A percentile compares a stretch with the other conserved stretches of the same genome.
These are phyloP conservation scores for Kryptolebias marmoratus DNA, from an alignment of 2,113 vertebrate genomes.

Conservation along the genomic window DNA sequence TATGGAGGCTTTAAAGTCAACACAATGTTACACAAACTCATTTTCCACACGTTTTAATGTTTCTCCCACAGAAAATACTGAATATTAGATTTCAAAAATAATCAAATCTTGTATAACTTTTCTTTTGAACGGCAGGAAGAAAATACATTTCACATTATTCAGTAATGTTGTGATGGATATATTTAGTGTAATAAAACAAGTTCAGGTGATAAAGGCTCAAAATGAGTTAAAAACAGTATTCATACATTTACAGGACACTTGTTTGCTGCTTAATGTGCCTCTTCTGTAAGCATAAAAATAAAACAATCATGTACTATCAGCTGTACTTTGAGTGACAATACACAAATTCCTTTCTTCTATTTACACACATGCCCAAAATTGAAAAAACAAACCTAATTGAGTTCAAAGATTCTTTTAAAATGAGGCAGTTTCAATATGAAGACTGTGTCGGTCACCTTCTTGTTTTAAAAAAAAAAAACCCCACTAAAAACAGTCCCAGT, in stretches of 20 bases:
- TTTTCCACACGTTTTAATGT: neutral
- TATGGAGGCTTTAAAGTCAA: neutral
- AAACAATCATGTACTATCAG: conserved; percentile 37
- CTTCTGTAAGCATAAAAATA: conserved; percentile 50
- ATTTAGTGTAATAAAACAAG: conserved; percentile 8
- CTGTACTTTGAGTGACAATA: conserved; percentile 35
- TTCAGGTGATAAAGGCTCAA: conserved; percentile 15
- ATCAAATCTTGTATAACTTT: neutral
- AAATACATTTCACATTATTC: conserved; percentile 48
- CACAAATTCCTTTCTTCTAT: conserved; percentile 48
- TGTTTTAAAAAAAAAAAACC: conserved; percentile 8
- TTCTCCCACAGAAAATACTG: neutral
- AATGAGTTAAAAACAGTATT: conserved; percentile 20
- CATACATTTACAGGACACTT: conserved; percentile 47
- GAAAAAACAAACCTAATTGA: conserved; percentile 26
- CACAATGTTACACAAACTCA: neutral
- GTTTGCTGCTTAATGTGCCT: conserved; percentile 30
- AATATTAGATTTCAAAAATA: conserved; percentile 9
- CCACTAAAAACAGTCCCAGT: conserved; percentile 33
- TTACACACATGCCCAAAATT: conserved; percentile 50
- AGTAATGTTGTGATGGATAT: conserved; percentile 1
- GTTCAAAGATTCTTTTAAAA: conserved; percentile 35
- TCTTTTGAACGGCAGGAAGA: conserved; percentile 15
- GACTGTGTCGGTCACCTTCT: conserved; percentile 25
- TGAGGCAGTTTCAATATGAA: conserved; percentile 33